Evolutionary conservation across 2,113 vertebrate species (phyloP).

Genomic region (Gallinago jamesoni): DNA sequence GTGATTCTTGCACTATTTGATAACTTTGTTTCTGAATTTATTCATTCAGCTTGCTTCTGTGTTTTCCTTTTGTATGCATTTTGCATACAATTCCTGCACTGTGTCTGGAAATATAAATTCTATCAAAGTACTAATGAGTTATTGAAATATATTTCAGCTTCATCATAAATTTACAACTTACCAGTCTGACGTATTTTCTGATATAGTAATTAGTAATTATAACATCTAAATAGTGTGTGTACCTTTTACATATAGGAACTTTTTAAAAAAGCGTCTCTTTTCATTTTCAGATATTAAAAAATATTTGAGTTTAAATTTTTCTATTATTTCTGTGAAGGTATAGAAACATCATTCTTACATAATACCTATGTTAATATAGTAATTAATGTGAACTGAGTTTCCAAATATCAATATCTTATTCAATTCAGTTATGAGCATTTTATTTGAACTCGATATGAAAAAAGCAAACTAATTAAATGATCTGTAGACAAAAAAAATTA

Average conservation of each 20-base stretch:
- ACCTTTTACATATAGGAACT: not conserved
- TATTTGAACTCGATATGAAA: not conserved
- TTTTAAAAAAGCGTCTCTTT: not conserved
- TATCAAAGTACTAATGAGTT: not conserved
- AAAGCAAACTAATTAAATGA: not conserved
- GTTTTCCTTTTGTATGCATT: not conserved
- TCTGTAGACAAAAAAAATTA: not conserved
- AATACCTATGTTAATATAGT: not conserved
- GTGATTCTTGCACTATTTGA: not conserved
- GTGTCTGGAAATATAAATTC: not conserved
- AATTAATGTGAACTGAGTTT: not conserved
- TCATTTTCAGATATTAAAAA: not conserved
- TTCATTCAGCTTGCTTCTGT: not conserved
- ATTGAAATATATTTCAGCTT: not conserved
- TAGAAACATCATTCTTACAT: not conserved
- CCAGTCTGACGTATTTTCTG: not conserved
- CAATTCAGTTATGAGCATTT: not conserved
- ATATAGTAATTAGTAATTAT: not conserved
- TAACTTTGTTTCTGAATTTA: not conserved
- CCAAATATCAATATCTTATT: not conserved
- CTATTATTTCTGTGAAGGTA: not conserved
- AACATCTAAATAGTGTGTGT: not conserved
- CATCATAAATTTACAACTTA: not conserved
- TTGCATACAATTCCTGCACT: not conserved
- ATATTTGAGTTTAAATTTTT: not conserved